Evolutionary conservation across 2,888 invertebrate genomes (phyloP), one percentile per base, ranked within the genome.

Genomic region (Hyposoter didymator): DNA sequence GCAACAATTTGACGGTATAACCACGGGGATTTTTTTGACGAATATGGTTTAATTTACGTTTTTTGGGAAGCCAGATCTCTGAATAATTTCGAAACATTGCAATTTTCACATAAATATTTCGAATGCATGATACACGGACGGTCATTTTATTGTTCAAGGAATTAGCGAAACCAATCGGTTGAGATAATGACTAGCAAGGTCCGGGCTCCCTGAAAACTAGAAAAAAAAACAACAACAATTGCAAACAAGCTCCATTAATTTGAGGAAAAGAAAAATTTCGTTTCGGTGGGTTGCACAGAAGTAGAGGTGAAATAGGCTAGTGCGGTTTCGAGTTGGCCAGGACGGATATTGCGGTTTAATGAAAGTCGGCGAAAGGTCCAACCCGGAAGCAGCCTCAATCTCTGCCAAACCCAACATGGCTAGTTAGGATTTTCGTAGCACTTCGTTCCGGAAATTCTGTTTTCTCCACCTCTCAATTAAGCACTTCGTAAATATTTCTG

Each of bases 291-390:
- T 66, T 19, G 73, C 49, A 39, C 52, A 72, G 45, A 59, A 78
- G 59, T 52, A 35, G 12, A 74, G 69, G 74, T 35, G 59, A 73
- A 84, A 84, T 75, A 64, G 17, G 12, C 32, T 67, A 70, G 70
- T 28, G 75, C 47, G 81, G 55, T 80, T 72, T 78, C 59, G 76
- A 75, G n/a, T 32, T 47, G 83, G 55, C 43, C n/a, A 67, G 81
- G 85, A 87, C 72, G 86, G 85, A 89, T 88, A 88, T 88, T 85
- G 88, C 70, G 88, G 84, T 88, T 89, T 87, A 89, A 89, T 87
- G 88, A 89, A 89, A 86, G 84, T 86, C 84, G 64, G 49, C 47
- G 55, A 73, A 76, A 76, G 72, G 72, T 88, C 85, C 73, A 74
- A 69, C 70, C 76, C 82, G 45, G 64, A 82, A 74, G 74, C 84